These are phyloP conservation scores for Mystacornis crossleyi DNA, from an alignment of 2,113 vertebrate genomes.

Conservation along the genomic window DNA sequence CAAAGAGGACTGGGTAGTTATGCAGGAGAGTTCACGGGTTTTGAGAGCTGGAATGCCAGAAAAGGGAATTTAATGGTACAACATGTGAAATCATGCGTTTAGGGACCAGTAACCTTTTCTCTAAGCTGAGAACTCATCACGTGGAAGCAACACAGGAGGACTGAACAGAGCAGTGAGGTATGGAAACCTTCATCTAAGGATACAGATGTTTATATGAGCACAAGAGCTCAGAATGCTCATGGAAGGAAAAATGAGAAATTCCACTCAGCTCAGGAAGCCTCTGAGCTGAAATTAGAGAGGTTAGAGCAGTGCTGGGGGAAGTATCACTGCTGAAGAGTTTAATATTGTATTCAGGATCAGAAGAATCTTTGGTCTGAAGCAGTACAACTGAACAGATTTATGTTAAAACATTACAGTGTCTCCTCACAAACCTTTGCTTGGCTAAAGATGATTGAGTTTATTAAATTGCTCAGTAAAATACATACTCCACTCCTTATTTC, in stretches of 20 bases:
- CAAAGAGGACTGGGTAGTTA: background rate
- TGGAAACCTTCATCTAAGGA: background rate
- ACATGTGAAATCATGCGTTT: background rate
- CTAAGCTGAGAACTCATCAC: constrained; percentile 1
- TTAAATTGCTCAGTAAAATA: background rate
- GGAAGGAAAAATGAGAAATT: background rate
- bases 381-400: background rate
- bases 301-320: background rate
- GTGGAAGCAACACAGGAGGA: background rate
- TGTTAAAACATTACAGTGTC: background rate
- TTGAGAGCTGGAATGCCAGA: background rate
- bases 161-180: background rate
- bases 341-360: background rate
- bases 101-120: background rate
- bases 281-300: background rate
- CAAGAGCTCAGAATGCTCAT: background rate
- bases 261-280: background rate
- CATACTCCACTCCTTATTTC: background rate
- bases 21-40: background rate
- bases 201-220: background rate
- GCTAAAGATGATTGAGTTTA: background rate
- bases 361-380: background rate
- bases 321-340: background rate
- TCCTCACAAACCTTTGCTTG: background rate
- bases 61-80: background rate